Evolutionary conservation across 1,140 invertebrate genomes (phyloP), one percentile per base, ranked within the genome.

Genomic region (Drosophila baimaii): DNA sequence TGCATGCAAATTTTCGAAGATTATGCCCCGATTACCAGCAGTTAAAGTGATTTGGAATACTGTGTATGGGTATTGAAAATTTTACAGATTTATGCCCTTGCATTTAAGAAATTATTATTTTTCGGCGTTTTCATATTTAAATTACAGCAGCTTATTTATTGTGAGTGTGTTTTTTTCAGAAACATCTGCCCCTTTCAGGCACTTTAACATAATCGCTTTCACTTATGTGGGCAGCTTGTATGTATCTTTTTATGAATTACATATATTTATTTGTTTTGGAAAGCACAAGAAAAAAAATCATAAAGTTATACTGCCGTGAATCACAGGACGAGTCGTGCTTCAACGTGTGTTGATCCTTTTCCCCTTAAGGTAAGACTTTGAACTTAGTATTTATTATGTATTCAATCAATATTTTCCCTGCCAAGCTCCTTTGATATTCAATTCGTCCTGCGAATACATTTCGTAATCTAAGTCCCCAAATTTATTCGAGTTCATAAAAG

Each of bases 1-100:
- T 65, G 77, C 80, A 91, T 91, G 90, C 90, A 91, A 91, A 91
- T 91, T 91, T 91, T 77, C 47, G 54, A 81, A 91, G 90, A 91
- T 91, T 88, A 91, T 81, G 69, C 81, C 69, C 69, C 86, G 90
- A 91, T 91, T 91, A 91, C 81, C 70, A 76, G 86, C 79, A 78
- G 82, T 90, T 91, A 88, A 84, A 77, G 75, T 90, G 69, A 90
- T 90, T 89, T 66, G 56, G 62, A 78, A 62, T 43, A 51, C 57
- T 57, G 46, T 64, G 65, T 55, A 68, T 52, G 25, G 63, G 47
- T 47, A 66, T 66, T 61, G 23, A 21, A 54, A 56, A 49, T 51
- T 59, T 74, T 58, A 68, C 72, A 77, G 55, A 77, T 66, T 77
- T 72, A 72, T 71, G 52, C 58, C 54, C 37, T 37, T 29, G 23